Percentiles rank a stretch among this genome's conserved stretches.
These are phyloP conservation scores for Montipora sp. DNA, from an alignment of 64 coral and sea anemone species.

Conservation along the genomic window DNA sequence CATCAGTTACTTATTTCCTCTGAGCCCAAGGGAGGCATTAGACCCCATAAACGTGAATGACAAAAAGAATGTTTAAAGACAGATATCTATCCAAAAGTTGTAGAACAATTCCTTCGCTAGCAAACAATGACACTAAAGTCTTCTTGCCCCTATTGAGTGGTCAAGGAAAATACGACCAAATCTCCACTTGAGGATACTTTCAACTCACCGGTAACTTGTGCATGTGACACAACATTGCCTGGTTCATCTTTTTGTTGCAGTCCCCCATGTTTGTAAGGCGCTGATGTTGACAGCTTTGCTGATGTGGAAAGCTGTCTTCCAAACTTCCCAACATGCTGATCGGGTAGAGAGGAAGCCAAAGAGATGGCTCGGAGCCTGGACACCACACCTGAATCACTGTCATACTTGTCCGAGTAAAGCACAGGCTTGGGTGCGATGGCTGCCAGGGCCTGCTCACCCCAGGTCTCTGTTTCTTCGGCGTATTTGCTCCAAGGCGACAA, in stretches of 20 bases:
- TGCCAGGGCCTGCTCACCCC: constrained; percentile 81
- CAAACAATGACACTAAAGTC: too few relatives aligned
- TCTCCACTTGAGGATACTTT: neutral
- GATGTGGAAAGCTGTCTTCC: constrained; percentile 44
- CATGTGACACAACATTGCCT: neutral
- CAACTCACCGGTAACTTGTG: neutral
- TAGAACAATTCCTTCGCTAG: too few relatives aligned
- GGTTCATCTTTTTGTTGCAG: constrained; percentile 22
- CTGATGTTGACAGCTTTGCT: constrained; percentile 75
- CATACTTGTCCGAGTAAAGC: constrained; percentile 30
- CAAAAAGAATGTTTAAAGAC: too few relatives aligned
- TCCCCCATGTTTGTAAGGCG: constrained; percentile 52
- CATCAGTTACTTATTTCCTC: too few relatives aligned
- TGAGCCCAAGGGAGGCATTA: too few relatives aligned
- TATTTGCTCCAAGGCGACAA: constrained; percentile 96
- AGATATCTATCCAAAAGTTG: too few relatives aligned
- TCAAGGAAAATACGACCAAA: neutral
- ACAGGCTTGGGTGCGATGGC: constrained; percentile 46
- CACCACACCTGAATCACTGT: constrained; percentile 14
- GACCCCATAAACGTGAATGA: too few relatives aligned
- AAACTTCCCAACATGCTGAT: constrained; percentile 19
- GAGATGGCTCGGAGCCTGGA: constrained; percentile 55
- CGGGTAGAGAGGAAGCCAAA: constrained; percentile 12
- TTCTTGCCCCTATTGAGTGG: too few relatives aligned
- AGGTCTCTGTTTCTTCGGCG: constrained; percentile 88